These are phyloP conservation scores for Macquaria ambigua DNA, from an alignment of 2,113 vertebrate species.

Conservation along the genomic window DNA sequence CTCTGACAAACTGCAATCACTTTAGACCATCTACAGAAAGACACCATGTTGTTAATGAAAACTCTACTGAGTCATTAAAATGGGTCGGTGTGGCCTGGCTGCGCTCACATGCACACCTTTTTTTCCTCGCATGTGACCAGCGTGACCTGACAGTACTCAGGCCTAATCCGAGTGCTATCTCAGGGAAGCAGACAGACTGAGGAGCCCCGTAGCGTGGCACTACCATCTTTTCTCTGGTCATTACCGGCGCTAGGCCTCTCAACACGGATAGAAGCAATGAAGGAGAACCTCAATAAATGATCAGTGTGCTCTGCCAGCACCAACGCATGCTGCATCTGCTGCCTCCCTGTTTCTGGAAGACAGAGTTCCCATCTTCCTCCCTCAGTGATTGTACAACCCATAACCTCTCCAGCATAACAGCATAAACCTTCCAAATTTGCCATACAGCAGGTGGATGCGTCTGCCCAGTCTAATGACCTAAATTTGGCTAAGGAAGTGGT, in stretches of 20 bases:
- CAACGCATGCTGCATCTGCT: slow-evolving; percentile 62
- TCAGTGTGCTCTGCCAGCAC: slow-evolving; percentile 69
- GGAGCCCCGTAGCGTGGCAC: slow-evolving; percentile 67
- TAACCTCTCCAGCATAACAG: slow-evolving; percentile 48
- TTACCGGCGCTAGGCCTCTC: slow-evolving; percentile 67
- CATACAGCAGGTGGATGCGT: slow-evolving; percentile 48
- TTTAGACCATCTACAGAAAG: slow-evolving; percentile 27
- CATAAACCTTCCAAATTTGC: slow-evolving; percentile 57
- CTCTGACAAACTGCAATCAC: slow-evolving; percentile 34
- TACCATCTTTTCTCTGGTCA: slow-evolving; percentile 75
- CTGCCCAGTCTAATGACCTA: slow-evolving; percentile 70
- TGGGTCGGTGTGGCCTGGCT: slow-evolving; percentile 45
- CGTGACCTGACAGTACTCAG: slow-evolving; percentile 56
- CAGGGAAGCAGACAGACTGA: slow-evolving; percentile 67
- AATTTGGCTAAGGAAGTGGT: slow-evolving; percentile 62
- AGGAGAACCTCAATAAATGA: slow-evolving; percentile 82
- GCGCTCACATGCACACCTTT: slow-evolving; percentile 40
- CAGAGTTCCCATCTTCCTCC: slow-evolving; percentile 51
- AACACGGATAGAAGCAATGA: slow-evolving; percentile 72
- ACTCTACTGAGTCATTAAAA: slow-evolving; percentile 48
- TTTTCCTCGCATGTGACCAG: slow-evolving; percentile 58
- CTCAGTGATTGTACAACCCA: slow-evolving; percentile 52
- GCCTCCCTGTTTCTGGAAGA: slow-evolving; percentile 47
- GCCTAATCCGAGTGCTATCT: slow-evolving; percentile 75
- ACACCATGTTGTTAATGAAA: slow-evolving; percentile 55